phyloP scores from a whole-genome alignment of 2,113 vertebrate genomes.

The Syrrhaptes paradoxus region DNA sequence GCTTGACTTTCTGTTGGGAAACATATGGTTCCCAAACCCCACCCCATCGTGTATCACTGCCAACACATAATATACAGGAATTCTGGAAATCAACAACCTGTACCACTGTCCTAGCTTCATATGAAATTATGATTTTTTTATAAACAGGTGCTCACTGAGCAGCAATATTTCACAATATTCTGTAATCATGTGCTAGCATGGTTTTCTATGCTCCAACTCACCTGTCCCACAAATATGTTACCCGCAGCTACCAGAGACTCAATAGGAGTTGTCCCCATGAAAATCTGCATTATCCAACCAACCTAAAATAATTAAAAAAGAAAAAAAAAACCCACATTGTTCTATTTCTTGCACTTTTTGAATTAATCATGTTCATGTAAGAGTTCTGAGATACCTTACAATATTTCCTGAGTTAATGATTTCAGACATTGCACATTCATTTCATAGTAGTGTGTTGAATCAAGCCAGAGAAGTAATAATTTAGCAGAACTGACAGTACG shows the following conservation, averaged over 20 bases:
- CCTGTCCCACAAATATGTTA: conserved; percentile 89
- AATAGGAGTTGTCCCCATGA: conserved; percentile 84
- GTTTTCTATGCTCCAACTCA: conserved; percentile 56
- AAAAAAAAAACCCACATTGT: background rate
- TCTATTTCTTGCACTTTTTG: background rate
- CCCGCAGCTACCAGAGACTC: conserved; percentile 88
- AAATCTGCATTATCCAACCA: conserved; percentile 85
- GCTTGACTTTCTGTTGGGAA: background rate
- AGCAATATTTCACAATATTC: background rate
- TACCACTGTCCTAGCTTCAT: background rate
- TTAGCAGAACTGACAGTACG: background rate
- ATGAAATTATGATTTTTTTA: background rate
- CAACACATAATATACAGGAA: background rate
- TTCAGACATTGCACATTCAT: background rate
- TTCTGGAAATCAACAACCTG: background rate
- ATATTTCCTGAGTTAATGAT: background rate
- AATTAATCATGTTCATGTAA: background rate
- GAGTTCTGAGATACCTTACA: background rate
- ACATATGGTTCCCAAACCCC: background rate
- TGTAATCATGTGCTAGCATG: background rate
- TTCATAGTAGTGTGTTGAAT: background rate
- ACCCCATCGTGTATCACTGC: background rate
- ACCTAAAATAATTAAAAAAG: conserved; percentile 70
- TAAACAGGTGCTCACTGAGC: background rate
- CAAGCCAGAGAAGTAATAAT: background rate